Conservation (phyloP, 1,140 invertebrate genomes). For the Centruroides sculpturatus region DNA sequence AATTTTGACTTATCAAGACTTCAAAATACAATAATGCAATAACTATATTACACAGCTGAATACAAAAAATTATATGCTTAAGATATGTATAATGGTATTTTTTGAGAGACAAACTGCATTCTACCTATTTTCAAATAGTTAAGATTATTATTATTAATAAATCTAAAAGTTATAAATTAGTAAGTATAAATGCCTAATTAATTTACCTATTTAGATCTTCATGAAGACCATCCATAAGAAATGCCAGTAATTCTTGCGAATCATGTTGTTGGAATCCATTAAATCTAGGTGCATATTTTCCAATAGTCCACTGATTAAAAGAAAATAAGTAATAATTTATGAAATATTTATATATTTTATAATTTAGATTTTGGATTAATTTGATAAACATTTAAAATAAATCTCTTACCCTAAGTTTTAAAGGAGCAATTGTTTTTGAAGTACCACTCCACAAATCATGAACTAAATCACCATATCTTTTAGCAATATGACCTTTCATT, state of each 20-base stretch:
- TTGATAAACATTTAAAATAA: background rate
- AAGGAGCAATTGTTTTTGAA: constrained; percentile 61
- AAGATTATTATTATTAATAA: too few relatives aligned
- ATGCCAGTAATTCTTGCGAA: constrained; percentile 73
- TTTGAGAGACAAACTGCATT: too few relatives aligned
- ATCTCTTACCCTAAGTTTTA: constrained; percentile 50
- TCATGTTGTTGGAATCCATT: constrained; percentile 79
- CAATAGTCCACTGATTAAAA: constrained; percentile 50
- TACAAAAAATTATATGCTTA: too few relatives aligned
- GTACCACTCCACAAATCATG: constrained; percentile 72
- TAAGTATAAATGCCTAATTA: background rate
- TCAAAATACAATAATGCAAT: too few relatives aligned
- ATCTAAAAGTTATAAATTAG: background rate
- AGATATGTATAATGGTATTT: too few relatives aligned
- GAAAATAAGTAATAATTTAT: background rate
- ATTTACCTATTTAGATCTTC: constrained; percentile 64
- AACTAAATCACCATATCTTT: constrained; percentile 68
- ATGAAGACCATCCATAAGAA: constrained; percentile 73
- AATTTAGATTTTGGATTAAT: background rate
- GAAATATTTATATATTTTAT: background rate
- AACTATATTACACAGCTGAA: too few relatives aligned
- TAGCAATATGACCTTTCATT: constrained; percentile 64
- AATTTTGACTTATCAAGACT: too few relatives aligned
- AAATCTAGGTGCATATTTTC: constrained; percentile 65
- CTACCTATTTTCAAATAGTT: too few relatives aligned